Evolutionary conservation across 1,140 invertebrate species (phyloP), one percentile per base, ranked within the genome.

Genomic region (Chlorops oryzae): DNA sequence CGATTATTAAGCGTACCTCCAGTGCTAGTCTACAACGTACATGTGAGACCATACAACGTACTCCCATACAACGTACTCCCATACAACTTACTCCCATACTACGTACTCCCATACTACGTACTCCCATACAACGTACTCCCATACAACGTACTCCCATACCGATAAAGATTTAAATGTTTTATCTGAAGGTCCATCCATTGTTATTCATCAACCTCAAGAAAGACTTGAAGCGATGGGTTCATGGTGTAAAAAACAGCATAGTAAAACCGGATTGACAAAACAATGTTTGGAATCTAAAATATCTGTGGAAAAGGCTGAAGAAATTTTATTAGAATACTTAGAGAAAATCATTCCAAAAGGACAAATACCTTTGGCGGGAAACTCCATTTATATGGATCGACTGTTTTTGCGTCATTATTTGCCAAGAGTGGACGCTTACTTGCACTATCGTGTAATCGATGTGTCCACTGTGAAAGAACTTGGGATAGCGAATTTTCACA

Each of bases 391-490:
- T 60, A 84, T 86, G 77, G 94, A 98, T 70, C 75, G 86, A 54
- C 45, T 84, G 12, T 95, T 94, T 73, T 54, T 95, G 25, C 54
- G 62, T 2, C 87, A 86, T 73, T 81, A 85, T 58, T 87, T 92
- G 83, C 87, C 89, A 1, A 72, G 56, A 28, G 65, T 93, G 13
- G 65, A 87, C 62, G 62, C 84, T 10, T 88, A 93, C 73, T 75
- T 97, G 47, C 92, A 97, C 73, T 96, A 98, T 74, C 80, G 94
- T 62, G 86, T 92, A 20, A 84, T 98, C 44, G 95, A 98, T 81
- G 92, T 96, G 4, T 91, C 87, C 25, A 81, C 86, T 3, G 74
- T 97, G 2, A 96, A 96, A 73, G 93, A 96, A 75, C 62, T 97
- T 55, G 80, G n/a, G n/a, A n/a, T n/a, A n/a, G n/a, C n/a, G n/a